A percentile compares a stretch with the other conserved stretches of the same genome.
phyloP scores from a whole-genome alignment of 2,888 invertebrate genomes.

The Adelognathus sp. region DNA sequence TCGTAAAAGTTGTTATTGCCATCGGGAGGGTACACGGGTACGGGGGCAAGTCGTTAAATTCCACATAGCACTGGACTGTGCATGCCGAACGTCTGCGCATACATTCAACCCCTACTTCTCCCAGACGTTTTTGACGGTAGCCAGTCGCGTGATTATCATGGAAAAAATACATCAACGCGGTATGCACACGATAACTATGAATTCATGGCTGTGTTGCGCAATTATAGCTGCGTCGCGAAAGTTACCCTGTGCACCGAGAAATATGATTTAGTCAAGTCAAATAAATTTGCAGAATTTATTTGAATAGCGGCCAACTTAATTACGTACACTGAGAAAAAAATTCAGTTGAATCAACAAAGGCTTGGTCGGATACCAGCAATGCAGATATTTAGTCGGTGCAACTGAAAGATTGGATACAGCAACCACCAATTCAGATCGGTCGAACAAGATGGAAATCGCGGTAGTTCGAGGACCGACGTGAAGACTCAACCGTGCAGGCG shows the following conservation, averaged over 20 bases:
- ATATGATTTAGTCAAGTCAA: too few species aligned
- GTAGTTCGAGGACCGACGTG: conserved; percentile 85
- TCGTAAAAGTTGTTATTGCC: conserved; percentile 46
- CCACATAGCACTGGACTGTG: neutral
- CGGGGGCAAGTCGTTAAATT: conserved; percentile 26
- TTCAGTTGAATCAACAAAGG: too few species aligned
- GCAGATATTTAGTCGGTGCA: too few species aligned
- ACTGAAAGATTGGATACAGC: too few species aligned
- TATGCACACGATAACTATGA: neutral
- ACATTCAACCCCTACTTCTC: neutral
- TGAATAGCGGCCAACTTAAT: too few species aligned
- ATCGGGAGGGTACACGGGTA: neutral
- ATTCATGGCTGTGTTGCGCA: neutral
- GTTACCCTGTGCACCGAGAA: too few species aligned
- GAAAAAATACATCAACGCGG: conserved; percentile 1
- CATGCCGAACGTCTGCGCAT: neutral
- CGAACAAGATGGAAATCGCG: conserved; percentile 86
- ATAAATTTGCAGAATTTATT: too few species aligned
- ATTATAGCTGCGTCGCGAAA: too few species aligned
- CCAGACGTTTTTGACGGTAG: neutral
- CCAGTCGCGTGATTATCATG: neutral
- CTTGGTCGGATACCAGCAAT: too few species aligned
- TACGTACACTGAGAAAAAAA: too few species aligned
- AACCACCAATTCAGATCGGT: too few species aligned
- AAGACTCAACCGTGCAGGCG: conserved; percentile 83